Percentiles rank a stretch among this genome's conserved stretches.
Evolutionary conservation across 2,888 invertebrate genomes (phyloP).

Genomic region (Phania funesta): DNA sequence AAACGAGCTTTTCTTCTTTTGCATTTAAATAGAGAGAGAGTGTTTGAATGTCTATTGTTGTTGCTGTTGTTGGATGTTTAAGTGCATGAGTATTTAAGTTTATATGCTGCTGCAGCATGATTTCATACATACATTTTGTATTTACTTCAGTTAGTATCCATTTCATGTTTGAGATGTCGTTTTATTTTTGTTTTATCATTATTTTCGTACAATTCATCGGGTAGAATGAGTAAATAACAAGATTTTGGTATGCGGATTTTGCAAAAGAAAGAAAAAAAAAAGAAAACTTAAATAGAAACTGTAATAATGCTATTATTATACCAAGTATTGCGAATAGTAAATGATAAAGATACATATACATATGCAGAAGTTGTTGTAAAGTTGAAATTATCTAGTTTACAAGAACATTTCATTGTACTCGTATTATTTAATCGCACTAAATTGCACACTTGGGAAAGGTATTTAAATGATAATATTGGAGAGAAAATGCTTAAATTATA

Average conservation of each 20-base stretch:
- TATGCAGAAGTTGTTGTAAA: no score
- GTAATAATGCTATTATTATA: constrained; percentile 1
- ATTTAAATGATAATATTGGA: no score
- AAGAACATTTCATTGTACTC: no score
- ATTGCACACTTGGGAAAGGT: no score
- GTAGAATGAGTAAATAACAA: constrained; percentile 2
- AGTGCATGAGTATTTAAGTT: constrained; percentile 41
- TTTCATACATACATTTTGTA: constrained; percentile 16
- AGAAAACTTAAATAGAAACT: background rate
- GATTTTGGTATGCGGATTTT: constrained; percentile 35
- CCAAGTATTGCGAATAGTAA: no score
- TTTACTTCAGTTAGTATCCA: background rate
- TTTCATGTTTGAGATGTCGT: background rate
- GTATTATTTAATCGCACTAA: no score
- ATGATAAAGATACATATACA: no score
- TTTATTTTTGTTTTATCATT: background rate
- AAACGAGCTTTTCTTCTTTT: background rate
- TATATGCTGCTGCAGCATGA: constrained; percentile 17
- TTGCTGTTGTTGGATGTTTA: background rate
- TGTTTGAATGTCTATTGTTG: background rate
- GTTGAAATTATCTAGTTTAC: no score
- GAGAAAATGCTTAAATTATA: no score
- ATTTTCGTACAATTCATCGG: constrained; percentile 1
- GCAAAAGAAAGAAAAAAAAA: no score
- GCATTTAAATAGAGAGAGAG: background rate